phyloP scores from a whole-genome alignment of 2,113 vertebrate species.

The Budorcas taxicolor region DNA sequence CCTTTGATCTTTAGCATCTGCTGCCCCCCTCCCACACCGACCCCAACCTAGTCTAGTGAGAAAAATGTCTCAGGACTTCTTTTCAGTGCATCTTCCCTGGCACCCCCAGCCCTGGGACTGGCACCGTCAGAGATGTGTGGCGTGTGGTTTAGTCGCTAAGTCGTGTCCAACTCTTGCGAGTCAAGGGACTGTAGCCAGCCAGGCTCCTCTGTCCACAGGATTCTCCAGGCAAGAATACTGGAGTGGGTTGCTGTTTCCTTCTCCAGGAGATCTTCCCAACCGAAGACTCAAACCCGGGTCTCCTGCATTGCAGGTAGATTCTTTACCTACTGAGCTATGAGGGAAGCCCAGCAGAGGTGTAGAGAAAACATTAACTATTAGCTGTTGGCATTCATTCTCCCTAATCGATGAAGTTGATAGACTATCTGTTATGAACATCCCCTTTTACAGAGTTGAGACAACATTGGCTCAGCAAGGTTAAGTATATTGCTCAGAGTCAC shows the following conservation, averaged over 20 bases:
- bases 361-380: background rate
- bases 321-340: background rate
- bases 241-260: background rate
- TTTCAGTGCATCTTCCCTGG: rapidly evolving
- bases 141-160: background rate
- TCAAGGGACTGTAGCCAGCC: background rate
- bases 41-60: background rate
- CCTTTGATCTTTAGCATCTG: background rate
- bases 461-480: background rate
- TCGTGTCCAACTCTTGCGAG: rapidly evolving
- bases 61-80: background rate
- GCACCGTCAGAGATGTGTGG: background rate
- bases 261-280: background rate
- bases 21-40: background rate
- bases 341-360: background rate
- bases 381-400: background rate
- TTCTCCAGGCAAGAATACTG: background rate
- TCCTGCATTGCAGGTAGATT: background rate
- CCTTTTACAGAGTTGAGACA: background rate
- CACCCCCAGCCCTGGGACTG: too few species aligned
- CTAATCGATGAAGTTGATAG: background rate
- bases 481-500: background rate
- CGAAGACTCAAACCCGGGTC: background rate
- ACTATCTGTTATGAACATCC: background rate
- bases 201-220: background rate